Evolutionary conservation across 2,113 vertebrate species (phyloP), one percentile per base, ranked within the genome.

Genomic region (Paralichthys olivaceus): DNA sequence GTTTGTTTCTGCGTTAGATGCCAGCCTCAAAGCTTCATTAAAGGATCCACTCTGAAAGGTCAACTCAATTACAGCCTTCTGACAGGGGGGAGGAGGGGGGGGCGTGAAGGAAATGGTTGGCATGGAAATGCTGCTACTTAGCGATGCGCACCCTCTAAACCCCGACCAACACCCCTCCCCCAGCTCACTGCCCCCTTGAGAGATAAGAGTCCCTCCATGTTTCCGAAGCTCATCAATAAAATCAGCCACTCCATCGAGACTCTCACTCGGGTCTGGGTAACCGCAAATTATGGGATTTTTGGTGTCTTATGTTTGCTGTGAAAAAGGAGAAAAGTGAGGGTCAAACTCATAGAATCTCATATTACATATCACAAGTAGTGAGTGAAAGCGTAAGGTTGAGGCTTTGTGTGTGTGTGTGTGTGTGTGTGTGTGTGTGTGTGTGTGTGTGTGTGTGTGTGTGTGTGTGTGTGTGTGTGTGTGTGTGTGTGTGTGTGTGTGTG

Each of bases 11-110:
- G 77, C 75, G 81, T 89, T 90, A 89, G 85, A 91, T 56, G 75
- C 62, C 37, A 59, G 87, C 86, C 90, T 91, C 90, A 87, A 87
- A 93, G 92, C 92, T 94, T 94, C 94, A 95, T 95, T 95, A 94
- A 94, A 93, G 92, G 87, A 92, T 93, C 91, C 85, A 78, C 84
- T 89, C 88, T 90, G 88, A 95, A 95, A 95, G 94, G 94, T 95
- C 94, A 94, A 93, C 92, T 95, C 94, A 95, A 94, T 95, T 95
- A 95, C 92, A 94, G 94, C 91, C 92, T 93, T 83, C 90, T 92
- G 90, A 88, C 77, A 77, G 88, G 85, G 85, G 54, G 75, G 74
- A 61, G 83, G 83, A 68, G 1, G 17, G 75, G 86, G 74, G 71
- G 64, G 28, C 0, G 67, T 1, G 20, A 73, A 80, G 88, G 83